Evolutionary conservation across 2,797 vertebrate genomes (phyloP), one percentile per base, ranked within the genome.

Genomic region (Pagetopsis macropterus): DNA sequence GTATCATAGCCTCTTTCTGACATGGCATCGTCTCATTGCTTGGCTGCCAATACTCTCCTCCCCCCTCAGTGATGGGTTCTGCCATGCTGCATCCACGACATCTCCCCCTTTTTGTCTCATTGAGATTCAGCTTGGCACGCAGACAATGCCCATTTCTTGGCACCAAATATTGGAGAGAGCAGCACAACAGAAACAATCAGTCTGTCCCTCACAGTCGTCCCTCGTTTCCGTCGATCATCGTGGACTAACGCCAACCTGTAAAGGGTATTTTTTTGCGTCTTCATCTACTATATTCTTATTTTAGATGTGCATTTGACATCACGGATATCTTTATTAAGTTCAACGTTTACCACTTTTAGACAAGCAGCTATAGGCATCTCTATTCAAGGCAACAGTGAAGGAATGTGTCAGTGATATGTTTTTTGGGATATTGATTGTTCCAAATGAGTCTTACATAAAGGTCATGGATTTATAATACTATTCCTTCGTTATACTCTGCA

Each of bases 81-180:
- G 82, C 88, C 87, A 88, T 80, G 83, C 88, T 75, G 84, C 84
- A 83, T 84, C 85, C 79, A 70, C 84, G 12, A 83, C 85, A 86
- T 88, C 88, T 80, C 74, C 86, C 88, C 87, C 81, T 88, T 87
- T 92, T 90, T 82, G 83, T 83, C 90, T 94, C 92, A 93, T 90
- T 92, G 86, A 93, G 91, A 94, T 93, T 90, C 90, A 83, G 90
- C 85, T 89, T 94, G 93, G 93, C 93, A 93, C 63, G 43, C 85
- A 90, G 86, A 92, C 92, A 90, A 93, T 92, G 88, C 86, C 88
- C 83, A 80, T 86, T 91, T 92, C 90, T 92, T 94, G 93, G 92
- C 93, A 93, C 87, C 84, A 88, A 88, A 89, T 78, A 74, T 80
- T 87, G 83, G 84, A 84, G 78, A 82, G 85, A 84, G 82, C 65